Conservation (phyloP, 1,140 invertebrate species). For the Drosophila tropicalis region DNA sequence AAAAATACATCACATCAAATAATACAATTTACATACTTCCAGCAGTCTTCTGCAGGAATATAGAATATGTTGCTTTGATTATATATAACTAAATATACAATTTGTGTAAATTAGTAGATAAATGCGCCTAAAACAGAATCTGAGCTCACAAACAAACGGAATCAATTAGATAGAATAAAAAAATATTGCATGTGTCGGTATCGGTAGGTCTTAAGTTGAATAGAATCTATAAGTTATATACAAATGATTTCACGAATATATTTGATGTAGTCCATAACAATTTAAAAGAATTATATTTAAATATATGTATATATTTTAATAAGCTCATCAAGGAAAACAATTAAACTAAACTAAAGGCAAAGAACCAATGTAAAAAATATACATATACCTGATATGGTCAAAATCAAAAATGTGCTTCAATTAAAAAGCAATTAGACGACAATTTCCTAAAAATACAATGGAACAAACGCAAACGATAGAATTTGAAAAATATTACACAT, state of each 20-base stretch:
- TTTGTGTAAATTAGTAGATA: constrained; percentile 63
- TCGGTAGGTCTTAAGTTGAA: constrained; percentile 47
- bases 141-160: constrained; percentile 45
- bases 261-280: constrained; percentile 72
- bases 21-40: constrained; percentile 73
- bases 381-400: constrained; percentile 38
- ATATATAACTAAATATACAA: constrained; percentile 53
- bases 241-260: constrained; percentile 69
- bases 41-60: constrained; percentile 32
- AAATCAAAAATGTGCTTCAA: constrained; percentile 44
- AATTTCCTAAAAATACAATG: constrained; percentile 58
- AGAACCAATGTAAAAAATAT: constrained; percentile 70
- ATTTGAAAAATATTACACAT: constrained; percentile 46
- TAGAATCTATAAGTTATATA: constrained; percentile 60
- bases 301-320: constrained; percentile 21
- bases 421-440: constrained; percentile 59
- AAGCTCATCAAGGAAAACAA: constrained; percentile 76
- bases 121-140: constrained; percentile 70
- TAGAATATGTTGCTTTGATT: constrained; percentile 64
- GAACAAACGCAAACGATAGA: constrained; percentile 54
- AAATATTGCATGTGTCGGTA: constrained; percentile 63
- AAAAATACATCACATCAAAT: constrained; percentile 82
- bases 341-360: constrained; percentile 75
- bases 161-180: constrained; percentile 50
- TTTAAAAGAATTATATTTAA: constrained; percentile 50